phyloP scores from a whole-genome alignment of 2,888 invertebrate genomes.

The Cantharis flavilabris region DNA sequence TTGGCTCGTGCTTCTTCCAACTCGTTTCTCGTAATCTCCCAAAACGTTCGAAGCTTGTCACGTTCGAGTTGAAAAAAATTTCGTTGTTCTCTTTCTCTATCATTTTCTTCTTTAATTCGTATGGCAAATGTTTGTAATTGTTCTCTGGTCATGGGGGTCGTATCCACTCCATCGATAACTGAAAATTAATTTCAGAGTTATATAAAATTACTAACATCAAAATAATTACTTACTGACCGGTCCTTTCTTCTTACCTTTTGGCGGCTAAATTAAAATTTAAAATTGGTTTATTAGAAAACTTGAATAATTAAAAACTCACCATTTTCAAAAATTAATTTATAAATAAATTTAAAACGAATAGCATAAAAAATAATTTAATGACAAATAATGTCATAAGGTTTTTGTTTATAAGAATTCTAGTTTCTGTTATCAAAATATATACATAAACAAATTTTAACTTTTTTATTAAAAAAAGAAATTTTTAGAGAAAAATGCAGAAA shows the following conservation, averaged over 20 bases:
- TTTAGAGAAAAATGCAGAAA: too few species aligned
- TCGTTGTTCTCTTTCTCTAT: constrained; percentile 91
- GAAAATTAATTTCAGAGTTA: background rate
- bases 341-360: background rate
- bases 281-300: background rate
- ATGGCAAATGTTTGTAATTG: constrained; percentile 88
- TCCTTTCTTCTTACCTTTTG: constrained; percentile 45
- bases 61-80: constrained; percentile 95
- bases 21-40: constrained; percentile 93
- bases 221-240: constrained; percentile 29
- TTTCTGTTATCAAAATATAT: too few species aligned
- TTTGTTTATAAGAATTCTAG: background rate
- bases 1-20: constrained; percentile 81
- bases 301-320: background rate
- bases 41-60: constrained; percentile 91
- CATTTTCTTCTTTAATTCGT: constrained; percentile 86
- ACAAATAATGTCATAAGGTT: background rate
- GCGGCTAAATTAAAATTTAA: constrained; percentile 37
- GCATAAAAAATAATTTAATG: background rate
- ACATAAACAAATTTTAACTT: too few species aligned
- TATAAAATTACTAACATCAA: background rate
- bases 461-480: too few species aligned
- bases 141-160: constrained; percentile 90
- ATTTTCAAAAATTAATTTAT: background rate
- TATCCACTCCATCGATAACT: constrained; percentile 87